Evolutionary conservation across 2,888 invertebrate species (phyloP).

Genomic region (Erynnis tages): DNA sequence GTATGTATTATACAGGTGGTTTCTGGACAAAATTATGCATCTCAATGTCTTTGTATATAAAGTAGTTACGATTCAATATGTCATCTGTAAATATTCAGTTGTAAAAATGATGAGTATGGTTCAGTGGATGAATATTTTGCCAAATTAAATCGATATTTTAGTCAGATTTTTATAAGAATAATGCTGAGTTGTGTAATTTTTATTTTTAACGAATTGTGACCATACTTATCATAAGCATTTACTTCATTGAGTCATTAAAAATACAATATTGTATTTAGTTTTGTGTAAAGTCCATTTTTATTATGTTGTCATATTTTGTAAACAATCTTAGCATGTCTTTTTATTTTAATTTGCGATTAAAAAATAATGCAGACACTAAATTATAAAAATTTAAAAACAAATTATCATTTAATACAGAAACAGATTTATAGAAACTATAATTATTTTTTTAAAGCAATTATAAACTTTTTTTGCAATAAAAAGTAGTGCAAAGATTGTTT

Average conservation of each 20-base stretch:
- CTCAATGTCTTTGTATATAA: constrained; percentile 20
- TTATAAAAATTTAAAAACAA: too few relatives aligned
- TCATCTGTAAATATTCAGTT: constrained; percentile 21
- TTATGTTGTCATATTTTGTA: too few relatives aligned
- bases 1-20: not conserved
- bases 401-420: too few relatives aligned
- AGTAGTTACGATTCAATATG: constrained; percentile 1
- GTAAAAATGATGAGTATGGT: constrained; percentile 13
- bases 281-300: too few relatives aligned
- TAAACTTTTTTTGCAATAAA: too few relatives aligned
- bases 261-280: constrained; percentile 20
- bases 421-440: too few relatives aligned
- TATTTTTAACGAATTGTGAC: not conserved
- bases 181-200: not conserved
- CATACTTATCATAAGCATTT: constrained; percentile 18
- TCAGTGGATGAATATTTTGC: not conserved
- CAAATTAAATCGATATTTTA: not conserved
- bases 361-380: too few relatives aligned
- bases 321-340: too few relatives aligned
- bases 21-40: constrained; percentile 7
- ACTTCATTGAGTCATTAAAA: constrained; percentile 27
- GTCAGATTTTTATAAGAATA: not conserved
- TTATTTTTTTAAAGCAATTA: too few relatives aligned
- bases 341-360: too few relatives aligned
- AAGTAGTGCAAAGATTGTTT: too few relatives aligned